A percentile compares a stretch with the other conserved stretches of the same genome.
Evolutionary conservation across 2,888 invertebrate species (phyloP).

Genomic region (Drosophila affinis): DNA sequence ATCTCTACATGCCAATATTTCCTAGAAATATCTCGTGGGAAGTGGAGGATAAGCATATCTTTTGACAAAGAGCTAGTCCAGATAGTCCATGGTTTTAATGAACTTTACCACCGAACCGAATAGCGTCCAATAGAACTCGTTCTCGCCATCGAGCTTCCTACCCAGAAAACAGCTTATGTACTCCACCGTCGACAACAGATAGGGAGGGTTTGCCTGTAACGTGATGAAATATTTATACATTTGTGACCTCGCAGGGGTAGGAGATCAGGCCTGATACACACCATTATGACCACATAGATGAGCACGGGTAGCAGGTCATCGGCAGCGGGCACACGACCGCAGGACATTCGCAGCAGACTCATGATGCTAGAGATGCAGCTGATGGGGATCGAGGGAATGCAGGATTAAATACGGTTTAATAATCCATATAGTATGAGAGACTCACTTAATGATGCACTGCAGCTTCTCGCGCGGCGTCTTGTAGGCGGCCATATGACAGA

Average conservation of each 20-base stretch:
- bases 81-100: slow-evolving; percentile 95
- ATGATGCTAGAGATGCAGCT: slow-evolving; percentile 96
- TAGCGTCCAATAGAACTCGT: slow-evolving; percentile 99
- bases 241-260: background rate
- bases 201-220: slow-evolving; percentile 94
- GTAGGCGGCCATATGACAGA: slow-evolving; percentile 94
- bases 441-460: slow-evolving; percentile 83
- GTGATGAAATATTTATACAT: background rate
- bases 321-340: slow-evolving; percentile 91
- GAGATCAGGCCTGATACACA: slow-evolving; percentile 75
- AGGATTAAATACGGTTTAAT: background rate
- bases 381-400: slow-evolving; percentile 26
- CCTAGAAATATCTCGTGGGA: slow-evolving; percentile 35
- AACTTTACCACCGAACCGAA: slow-evolving; percentile 98
- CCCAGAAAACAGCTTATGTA: slow-evolving; percentile 97
- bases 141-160: slow-evolving; percentile 92
- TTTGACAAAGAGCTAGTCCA: slow-evolving; percentile 49
- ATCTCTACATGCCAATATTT: slow-evolving; percentile 11
- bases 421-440: background rate
- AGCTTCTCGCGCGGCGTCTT: slow-evolving; percentile 95
- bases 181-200: slow-evolving; percentile 96
- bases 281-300: slow-evolving; percentile 97
- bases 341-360: slow-evolving; percentile 94
- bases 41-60: background rate
- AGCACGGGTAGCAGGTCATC: slow-evolving; percentile 98